A percentile compares a stretch with the other conserved stretches of the same genome.
These are phyloP conservation scores for Okapia johnstoni DNA, from an alignment of 2,113 vertebrate genomes.

Conservation along the genomic window DNA sequence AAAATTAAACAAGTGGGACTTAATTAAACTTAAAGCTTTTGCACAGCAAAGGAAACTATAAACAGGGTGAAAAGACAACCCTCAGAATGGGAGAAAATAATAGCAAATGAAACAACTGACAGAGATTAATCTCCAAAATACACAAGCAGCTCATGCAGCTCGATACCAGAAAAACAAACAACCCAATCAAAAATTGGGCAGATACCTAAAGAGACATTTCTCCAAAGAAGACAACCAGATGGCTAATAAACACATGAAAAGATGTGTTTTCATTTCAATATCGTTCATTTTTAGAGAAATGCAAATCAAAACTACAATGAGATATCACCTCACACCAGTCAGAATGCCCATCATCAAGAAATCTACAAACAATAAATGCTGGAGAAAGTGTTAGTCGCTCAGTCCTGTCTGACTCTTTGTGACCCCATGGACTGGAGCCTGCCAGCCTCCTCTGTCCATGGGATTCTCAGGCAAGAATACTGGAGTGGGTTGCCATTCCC, in stretches of 20 bases:
- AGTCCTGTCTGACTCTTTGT: neutral
- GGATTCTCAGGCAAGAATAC: neutral
- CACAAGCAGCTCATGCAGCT: neutral
- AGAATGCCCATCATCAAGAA: neutral
- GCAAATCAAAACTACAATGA: neutral
- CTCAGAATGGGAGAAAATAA: neutral
- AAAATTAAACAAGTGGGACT: neutral
- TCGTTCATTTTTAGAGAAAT: neutral
- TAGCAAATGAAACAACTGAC: neutral
- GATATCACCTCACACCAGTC: neutral
- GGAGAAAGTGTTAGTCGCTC: neutral
- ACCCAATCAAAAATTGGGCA: neutral
- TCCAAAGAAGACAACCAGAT: neutral
- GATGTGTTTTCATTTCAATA: neutral
- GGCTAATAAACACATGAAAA: neutral
- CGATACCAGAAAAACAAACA: neutral
- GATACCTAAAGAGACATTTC: neutral
- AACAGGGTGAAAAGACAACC: neutral
- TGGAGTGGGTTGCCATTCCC: neutral
- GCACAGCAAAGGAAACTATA: neutral
- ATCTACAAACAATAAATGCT: neutral
- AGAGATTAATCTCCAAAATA: neutral
- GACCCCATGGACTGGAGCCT: neutral
- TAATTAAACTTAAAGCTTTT: neutral
- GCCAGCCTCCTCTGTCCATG: neutral